These are phyloP conservation scores for Cyclopterus lumpus DNA, from an alignment of 2,797 vertebrate species.

Conservation along the genomic window DNA sequence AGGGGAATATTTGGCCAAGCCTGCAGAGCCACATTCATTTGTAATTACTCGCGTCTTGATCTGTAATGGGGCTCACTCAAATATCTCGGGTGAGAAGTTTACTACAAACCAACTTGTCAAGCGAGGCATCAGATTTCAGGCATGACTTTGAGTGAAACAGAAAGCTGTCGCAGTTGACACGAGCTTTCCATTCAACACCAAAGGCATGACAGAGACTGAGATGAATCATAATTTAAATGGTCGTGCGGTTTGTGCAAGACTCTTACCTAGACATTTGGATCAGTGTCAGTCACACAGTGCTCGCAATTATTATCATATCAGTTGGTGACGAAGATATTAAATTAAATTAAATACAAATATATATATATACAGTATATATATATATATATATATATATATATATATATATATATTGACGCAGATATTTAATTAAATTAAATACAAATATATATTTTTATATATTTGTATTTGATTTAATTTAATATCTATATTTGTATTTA, in stretches of 20 bases:
- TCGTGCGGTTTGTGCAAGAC: not conserved
- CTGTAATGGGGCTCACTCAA: not conserved
- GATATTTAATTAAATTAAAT: too few species aligned
- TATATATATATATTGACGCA: too few species aligned
- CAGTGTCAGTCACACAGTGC: not conserved
- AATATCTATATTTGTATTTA: too few species aligned
- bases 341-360: not conserved
- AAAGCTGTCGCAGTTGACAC: not conserved
- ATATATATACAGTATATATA: too few species aligned
- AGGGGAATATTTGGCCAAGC: not conserved
- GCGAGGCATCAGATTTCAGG: not conserved
- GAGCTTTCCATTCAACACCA: not conserved
- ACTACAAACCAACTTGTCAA: not conserved
- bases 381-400: too few species aligned
- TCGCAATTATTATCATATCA: not conserved
- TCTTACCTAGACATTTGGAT: not conserved
- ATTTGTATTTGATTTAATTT: too few species aligned
- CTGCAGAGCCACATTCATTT: conserved; percentile 3
- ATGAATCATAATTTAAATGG: not conserved
- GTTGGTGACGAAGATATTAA: not conserved
- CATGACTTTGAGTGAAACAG: not conserved
- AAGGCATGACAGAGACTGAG: not conserved
- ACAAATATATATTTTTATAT: too few species aligned
- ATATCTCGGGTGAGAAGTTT: not conserved
- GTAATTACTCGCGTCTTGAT: conserved; percentile 4